phyloP scores from a whole-genome alignment of 2,797 vertebrate species.

The Glossophaga mutica region DNA sequence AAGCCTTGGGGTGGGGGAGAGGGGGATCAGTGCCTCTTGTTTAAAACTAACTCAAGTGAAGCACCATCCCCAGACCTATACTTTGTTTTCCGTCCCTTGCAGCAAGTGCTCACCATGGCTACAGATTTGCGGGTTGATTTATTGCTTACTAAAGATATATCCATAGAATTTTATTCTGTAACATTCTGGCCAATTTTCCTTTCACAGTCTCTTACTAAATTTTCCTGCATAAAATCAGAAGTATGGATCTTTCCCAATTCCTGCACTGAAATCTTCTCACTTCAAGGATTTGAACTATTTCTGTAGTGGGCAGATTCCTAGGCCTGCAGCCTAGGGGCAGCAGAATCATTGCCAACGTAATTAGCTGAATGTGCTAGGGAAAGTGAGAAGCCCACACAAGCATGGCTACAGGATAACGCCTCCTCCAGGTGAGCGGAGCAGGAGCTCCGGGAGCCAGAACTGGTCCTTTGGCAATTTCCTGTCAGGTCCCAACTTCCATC shows the following conservation, averaged over 20 bases:
- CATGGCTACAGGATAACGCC: not conserved
- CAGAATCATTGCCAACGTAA: not conserved
- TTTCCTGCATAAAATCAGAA: not conserved
- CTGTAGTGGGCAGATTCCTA: not conserved
- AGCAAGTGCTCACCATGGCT: not conserved
- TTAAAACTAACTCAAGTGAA: constrained; percentile 11
- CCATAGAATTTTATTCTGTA: not conserved
- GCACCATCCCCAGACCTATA: not conserved
- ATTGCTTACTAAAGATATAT: not conserved
- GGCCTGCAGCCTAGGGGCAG: not conserved
- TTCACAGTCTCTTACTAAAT: not conserved
- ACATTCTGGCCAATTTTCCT: not conserved
- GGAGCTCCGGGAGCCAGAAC: not conserved
- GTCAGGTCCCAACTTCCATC: not conserved
- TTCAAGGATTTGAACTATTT: not conserved
- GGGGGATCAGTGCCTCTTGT: not conserved
- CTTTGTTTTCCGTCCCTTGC: not conserved
- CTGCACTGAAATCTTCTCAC: not conserved
- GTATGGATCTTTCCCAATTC: not conserved
- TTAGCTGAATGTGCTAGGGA: not conserved
- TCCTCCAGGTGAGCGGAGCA: not conserved
- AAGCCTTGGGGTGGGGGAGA: not conserved
- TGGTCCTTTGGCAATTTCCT: not conserved
- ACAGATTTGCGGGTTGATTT: not conserved
- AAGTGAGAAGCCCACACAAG: not conserved